These are phyloP conservation scores for Xiphorhynchus elegans DNA, from an alignment of 2,113 vertebrate genomes.

Conservation along the genomic window DNA sequence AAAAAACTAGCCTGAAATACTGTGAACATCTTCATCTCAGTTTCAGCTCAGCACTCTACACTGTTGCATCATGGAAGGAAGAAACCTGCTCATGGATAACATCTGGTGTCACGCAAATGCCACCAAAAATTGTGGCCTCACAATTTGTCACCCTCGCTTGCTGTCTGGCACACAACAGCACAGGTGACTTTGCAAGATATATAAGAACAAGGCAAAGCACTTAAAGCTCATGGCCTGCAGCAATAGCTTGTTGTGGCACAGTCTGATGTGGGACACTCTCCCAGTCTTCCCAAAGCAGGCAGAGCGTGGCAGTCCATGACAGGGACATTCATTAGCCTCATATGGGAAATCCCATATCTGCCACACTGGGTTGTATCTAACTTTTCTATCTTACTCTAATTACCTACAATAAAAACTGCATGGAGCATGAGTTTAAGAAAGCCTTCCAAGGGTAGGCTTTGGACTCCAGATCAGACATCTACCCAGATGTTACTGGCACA, in stretches of 20 bases:
- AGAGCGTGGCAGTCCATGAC: not conserved
- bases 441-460: not conserved
- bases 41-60: not conserved
- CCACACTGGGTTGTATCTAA: not conserved
- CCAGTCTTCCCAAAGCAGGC: not conserved
- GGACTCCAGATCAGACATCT: not conserved
- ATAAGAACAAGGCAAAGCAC: not conserved
- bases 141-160: not conserved
- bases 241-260: not conserved
- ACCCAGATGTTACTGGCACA: fast-evolving
- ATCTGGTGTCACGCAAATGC: not conserved
- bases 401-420: not conserved
- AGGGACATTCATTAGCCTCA: not conserved
- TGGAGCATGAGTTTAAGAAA: not conserved
- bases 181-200: not conserved
- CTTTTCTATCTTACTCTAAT: not conserved
- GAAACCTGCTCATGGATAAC: not conserved
- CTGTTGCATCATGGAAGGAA: not conserved
- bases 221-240: not conserved
- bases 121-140: not conserved
- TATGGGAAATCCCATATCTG: not conserved
- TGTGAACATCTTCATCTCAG: not conserved
- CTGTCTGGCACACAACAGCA: not conserved
- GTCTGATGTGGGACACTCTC: not conserved
- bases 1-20: not conserved